phyloP scores from a whole-genome alignment of 2,888 invertebrate genomes.

The Sphaeridia pumilis region DNA sequence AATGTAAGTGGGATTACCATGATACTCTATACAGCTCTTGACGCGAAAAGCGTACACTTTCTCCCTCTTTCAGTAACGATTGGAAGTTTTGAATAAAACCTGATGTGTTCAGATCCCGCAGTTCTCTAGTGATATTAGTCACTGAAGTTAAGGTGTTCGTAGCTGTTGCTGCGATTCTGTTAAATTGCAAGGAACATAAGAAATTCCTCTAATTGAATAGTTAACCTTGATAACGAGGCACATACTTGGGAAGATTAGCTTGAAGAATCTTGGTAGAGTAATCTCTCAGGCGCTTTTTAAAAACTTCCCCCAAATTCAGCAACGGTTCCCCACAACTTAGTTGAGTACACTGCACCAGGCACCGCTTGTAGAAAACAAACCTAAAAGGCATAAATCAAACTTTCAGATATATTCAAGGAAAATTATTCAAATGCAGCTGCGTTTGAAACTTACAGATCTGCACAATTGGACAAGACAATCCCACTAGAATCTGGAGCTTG shows the following conservation, averaged over 20 bases:
- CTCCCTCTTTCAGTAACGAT: conserved; percentile 73
- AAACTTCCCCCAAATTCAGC: conserved; percentile 74
- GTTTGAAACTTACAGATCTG: conserved; percentile 65
- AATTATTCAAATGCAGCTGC: neutral
- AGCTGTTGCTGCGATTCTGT: conserved; percentile 24
- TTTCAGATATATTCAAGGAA: too few relatives aligned
- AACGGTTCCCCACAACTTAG: conserved; percentile 80
- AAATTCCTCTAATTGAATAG: too few relatives aligned
- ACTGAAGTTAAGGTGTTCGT: conserved; percentile 43
- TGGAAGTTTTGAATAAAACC: conserved; percentile 75
- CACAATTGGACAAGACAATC: conserved; percentile 73
- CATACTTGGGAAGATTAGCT: conserved; percentile 64
- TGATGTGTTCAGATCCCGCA: conserved; percentile 59
- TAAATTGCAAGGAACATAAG: neutral
- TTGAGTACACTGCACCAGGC: conserved; percentile 90
- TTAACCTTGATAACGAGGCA: too few relatives aligned
- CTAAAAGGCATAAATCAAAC: too few relatives aligned
- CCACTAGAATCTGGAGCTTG: conserved; percentile 43
- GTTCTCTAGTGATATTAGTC: conserved; percentile 51
- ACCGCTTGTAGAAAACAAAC: conserved; percentile 91
- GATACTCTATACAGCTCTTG: conserved; percentile 57
- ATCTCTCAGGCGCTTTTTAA: conserved; percentile 86
- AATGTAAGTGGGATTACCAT: too few relatives aligned
- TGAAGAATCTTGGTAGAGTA: conserved; percentile 73
- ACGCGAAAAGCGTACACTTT: conserved; percentile 48